Percentiles rank a stretch among this genome's conserved stretches.
phyloP scores from a whole-genome alignment of 2,797 vertebrate species.

The Anniella stebbinsi region DNA sequence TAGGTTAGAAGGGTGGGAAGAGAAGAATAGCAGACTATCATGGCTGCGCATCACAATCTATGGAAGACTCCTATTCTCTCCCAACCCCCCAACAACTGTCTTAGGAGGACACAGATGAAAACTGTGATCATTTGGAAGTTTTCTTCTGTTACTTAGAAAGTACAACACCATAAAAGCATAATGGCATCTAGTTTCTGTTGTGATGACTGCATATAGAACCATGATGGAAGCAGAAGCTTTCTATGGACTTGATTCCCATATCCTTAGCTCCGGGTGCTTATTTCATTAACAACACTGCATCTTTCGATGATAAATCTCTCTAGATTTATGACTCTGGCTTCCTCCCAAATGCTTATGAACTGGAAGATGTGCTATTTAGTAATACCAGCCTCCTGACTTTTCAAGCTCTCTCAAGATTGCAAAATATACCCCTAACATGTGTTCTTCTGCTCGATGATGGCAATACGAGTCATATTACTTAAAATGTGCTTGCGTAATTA shows the following conservation, averaged over 20 bases:
- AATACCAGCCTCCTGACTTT: constrained; percentile 41
- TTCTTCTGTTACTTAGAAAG: constrained; percentile 64
- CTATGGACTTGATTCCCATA: neutral
- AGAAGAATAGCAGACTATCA: constrained; percentile 59
- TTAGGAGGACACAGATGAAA: neutral
- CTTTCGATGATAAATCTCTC: neutral
- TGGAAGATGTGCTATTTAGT: constrained; percentile 35
- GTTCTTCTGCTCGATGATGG: constrained; percentile 66
- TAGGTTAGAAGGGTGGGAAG: constrained; percentile 48
- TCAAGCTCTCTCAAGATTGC: constrained; percentile 64
- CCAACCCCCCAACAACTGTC: neutral
- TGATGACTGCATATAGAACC: constrained; percentile 54
- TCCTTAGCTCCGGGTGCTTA: constrained; percentile 17
- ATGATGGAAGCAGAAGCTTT: neutral
- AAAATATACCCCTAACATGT: constrained; percentile 63
- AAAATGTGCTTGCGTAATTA: constrained; percentile 74
- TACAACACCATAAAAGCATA: constrained; percentile 67
- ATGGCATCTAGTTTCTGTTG: constrained; percentile 48
- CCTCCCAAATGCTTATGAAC: constrained; percentile 54
- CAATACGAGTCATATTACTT: constrained; percentile 72
- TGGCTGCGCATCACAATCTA: constrained; percentile 67
- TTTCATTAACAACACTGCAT: neutral
- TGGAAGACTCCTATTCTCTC: constrained; percentile 43
- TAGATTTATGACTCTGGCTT: constrained; percentile 21
- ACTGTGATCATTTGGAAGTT: constrained; percentile 58